phyloP scores from a whole-genome alignment of 2,797 vertebrate species.

The Coregonus sp. region DNA sequence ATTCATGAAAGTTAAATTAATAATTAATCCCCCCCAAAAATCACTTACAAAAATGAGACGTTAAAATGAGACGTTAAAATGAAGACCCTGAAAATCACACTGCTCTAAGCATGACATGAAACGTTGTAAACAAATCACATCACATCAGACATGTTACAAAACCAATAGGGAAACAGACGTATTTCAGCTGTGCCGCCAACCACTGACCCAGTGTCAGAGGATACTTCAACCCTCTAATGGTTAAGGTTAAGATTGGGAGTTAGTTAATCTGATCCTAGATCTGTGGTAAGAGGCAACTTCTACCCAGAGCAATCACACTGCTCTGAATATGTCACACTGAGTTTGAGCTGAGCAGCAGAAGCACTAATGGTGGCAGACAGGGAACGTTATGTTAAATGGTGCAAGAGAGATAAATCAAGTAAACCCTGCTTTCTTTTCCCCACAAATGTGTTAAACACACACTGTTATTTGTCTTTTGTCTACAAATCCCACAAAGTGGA shows the following conservation, averaged over 20 bases:
- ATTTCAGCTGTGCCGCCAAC: neutral
- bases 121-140: neutral
- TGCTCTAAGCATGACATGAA: neutral
- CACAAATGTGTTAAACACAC: neutral
- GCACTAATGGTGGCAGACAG: conserved; percentile 51
- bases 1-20: neutral
- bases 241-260: neutral
- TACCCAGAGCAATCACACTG: conserved; percentile 28
- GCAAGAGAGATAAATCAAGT: neutral
- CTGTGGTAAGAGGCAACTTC: neutral
- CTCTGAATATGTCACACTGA: conserved; percentile 62
- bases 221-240: neutral
- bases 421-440: neutral
- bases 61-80: neutral
- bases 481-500: neutral
- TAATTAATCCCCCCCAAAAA: neutral
- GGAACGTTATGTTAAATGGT: conserved; percentile 42
- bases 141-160: neutral
- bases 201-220: neutral
- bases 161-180: neutral
- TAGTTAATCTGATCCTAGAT: neutral
- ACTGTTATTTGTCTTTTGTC: neutral
- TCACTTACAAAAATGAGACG: neutral
- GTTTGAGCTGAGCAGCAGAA: conserved; percentile 35
- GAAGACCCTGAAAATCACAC: neutral